These are phyloP conservation scores for Sicus ferrugineus DNA, from an alignment of 2,888 invertebrate species.

Conservation along the genomic window DNA sequence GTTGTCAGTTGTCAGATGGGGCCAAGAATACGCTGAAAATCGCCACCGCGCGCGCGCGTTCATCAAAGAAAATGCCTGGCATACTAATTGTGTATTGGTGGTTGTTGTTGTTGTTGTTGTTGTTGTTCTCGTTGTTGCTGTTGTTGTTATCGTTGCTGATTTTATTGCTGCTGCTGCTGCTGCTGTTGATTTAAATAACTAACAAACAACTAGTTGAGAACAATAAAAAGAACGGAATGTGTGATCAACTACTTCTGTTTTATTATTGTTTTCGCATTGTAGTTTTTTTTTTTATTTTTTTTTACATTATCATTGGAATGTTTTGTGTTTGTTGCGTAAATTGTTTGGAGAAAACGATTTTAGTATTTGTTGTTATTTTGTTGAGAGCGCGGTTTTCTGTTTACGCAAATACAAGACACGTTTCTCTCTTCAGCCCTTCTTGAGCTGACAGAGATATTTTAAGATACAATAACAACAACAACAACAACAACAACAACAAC, in stretches of 20 bases:
- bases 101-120: slow-evolving; percentile 6
- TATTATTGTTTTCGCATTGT: neutral
- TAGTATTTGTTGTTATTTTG: neutral
- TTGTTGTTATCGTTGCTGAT: neutral
- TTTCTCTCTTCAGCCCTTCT: too few species aligned
- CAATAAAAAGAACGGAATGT: neutral
- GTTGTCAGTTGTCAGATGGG: slow-evolving; percentile 2
- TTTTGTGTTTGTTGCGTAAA: neutral
- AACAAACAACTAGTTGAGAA: slow-evolving; percentile 15
- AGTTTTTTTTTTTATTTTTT: neutral
- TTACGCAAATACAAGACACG: too few species aligned
- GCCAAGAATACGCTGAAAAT: slow-evolving; percentile 4
- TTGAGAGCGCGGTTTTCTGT: neutral
- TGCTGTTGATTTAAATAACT: slow-evolving; percentile 10
- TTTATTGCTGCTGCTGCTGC: slow-evolving; percentile 1
- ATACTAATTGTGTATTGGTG: slow-evolving; percentile 26
- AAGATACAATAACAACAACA: slow-evolving; percentile 12
- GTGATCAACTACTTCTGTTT: slow-evolving; percentile 7
- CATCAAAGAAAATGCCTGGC: slow-evolving; percentile 23
- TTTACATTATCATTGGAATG: neutral
- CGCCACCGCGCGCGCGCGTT: slow-evolving; percentile 7
- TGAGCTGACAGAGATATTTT: slow-evolving; percentile 8
- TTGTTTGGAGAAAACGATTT: neutral
- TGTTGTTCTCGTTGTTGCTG: neutral
- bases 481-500: slow-evolving; percentile 4